phyloP scores from a whole-genome alignment of 1,140 invertebrate genomes.

The Paralvinella palmiformis region DNA sequence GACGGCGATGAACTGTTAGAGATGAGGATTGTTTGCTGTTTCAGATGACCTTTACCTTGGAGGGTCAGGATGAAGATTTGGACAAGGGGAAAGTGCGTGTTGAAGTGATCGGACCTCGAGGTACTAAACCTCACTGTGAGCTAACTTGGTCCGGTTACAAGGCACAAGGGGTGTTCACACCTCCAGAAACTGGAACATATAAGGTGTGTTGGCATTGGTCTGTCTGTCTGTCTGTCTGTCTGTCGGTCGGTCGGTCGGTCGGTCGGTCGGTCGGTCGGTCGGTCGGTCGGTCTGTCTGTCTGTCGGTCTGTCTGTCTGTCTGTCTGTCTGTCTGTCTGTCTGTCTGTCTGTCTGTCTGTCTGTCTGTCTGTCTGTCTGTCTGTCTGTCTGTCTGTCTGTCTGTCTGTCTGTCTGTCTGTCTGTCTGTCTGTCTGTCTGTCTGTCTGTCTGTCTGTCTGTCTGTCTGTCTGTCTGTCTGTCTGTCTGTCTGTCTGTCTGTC shows the following conservation, averaged over 20 bases:
- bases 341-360: slow-evolving; percentile 8
- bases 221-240: slow-evolving; percentile 9
- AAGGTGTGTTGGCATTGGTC: slow-evolving; percentile 56
- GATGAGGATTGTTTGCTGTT: no score
- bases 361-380: slow-evolving; percentile 6
- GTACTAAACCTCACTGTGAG: slow-evolving; percentile 58
- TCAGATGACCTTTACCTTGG: slow-evolving; percentile 43
- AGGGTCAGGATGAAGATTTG: slow-evolving; percentile 62
- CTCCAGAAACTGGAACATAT: slow-evolving; percentile 87
- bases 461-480: slow-evolving; percentile 17
- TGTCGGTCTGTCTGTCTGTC: slow-evolving; percentile 6
- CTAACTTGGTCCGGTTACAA: slow-evolving; percentile 64
- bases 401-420: slow-evolving; percentile 10
- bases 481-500: slow-evolving; percentile 15
- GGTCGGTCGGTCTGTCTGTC: neutral
- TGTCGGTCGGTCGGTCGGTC: neutral
- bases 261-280: neutral
- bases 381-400: slow-evolving; percentile 13
- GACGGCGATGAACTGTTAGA: no score
- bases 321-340: slow-evolving; percentile 2
- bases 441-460: slow-evolving; percentile 16
- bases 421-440: slow-evolving; percentile 13
- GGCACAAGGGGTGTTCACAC: slow-evolving; percentile 73
- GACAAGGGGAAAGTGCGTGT: slow-evolving; percentile 71
- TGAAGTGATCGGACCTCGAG: slow-evolving; percentile 76